phyloP scores from a whole-genome alignment of 2,888 invertebrate genomes.

The Dicyrtoma fusca region DNA sequence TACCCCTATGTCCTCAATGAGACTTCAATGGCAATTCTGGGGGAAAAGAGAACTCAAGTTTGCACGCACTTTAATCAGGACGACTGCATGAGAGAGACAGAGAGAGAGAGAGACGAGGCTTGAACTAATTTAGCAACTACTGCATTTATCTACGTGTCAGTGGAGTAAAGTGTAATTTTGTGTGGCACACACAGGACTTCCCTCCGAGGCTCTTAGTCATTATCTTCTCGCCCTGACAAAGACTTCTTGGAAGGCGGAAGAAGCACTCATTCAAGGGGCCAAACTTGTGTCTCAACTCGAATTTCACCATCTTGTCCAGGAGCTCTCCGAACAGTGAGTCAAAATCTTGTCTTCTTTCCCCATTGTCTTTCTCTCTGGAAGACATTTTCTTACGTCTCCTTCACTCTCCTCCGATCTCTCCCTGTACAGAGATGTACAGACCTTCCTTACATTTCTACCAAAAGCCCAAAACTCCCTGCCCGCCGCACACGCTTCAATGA shows the following conservation, averaged over 20 bases:
- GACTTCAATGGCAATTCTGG: too few relatives aligned
- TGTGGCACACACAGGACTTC: constrained; percentile 40
- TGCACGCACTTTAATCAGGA: too few relatives aligned
- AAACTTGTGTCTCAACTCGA: constrained; percentile 51
- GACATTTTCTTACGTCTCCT: neutral
- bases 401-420: neutral
- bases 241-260: constrained; percentile 43
- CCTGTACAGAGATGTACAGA: too few relatives aligned
- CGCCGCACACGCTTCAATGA: too few relatives aligned
- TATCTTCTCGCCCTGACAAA: constrained; percentile 49
- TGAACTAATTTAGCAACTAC: neutral
- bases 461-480: neutral
- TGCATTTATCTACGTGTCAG: constrained; percentile 10
- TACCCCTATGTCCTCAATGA: too few relatives aligned
- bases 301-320: constrained; percentile 48
- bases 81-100: neutral
- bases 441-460: neutral
- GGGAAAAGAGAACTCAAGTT: too few relatives aligned
- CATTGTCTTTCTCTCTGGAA: neutral
- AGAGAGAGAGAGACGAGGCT: neutral
- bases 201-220: constrained; percentile 51
- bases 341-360: neutral
- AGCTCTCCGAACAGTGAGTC: constrained; percentile 49
- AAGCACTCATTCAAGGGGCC: constrained; percentile 46
- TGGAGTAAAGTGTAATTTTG: constrained; percentile 9